A percentile compares a stretch with the other conserved stretches of the same genome.
These are phyloP conservation scores for Xiphophorus couchianus DNA, from an alignment of 2,113 vertebrate genomes.

Conservation along the genomic window DNA sequence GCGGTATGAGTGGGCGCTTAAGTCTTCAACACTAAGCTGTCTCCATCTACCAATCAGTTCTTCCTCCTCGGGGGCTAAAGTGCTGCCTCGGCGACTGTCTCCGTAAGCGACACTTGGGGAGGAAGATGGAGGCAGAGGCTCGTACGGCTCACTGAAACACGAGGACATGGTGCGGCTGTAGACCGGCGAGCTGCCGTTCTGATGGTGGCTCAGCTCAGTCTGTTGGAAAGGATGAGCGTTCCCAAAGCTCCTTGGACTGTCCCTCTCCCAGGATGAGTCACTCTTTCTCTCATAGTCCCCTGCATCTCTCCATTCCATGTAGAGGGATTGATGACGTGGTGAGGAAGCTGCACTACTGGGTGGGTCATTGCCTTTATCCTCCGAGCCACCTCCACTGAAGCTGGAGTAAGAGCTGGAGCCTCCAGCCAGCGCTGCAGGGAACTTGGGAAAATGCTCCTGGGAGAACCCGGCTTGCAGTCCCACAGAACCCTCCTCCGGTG, in stretches of 20 bases:
- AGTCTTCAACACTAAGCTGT: constrained; percentile 91
- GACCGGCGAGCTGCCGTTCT: constrained; percentile 86
- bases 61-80: constrained; percentile 84
- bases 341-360: constrained; percentile 89
- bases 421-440: constrained; percentile 82
- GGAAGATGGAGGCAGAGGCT: constrained; percentile 87
- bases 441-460: constrained; percentile 89
- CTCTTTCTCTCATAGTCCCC: constrained; percentile 88
- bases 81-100: constrained; percentile 84
- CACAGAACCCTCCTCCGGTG: constrained; percentile 83
- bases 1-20: constrained; percentile 88
- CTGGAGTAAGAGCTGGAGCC: constrained; percentile 97
- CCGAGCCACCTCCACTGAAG: constrained; percentile 89
- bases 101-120: constrained; percentile 87
- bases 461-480: constrained; percentile 85
- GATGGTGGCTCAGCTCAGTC: constrained; percentile 82
- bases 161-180: constrained; percentile 89
- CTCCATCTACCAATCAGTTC: constrained; percentile 90
- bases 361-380: constrained; percentile 89
- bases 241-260: constrained; percentile 85
- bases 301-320: constrained; percentile 90
- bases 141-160: constrained; percentile 89
- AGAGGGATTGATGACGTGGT: constrained; percentile 89
- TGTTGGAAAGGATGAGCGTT: constrained; percentile 84
- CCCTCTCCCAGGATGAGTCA: constrained; percentile 85